Conservation (phyloP, 2,797 vertebrate species). For the Lepilemur septentrionalis region DNA sequence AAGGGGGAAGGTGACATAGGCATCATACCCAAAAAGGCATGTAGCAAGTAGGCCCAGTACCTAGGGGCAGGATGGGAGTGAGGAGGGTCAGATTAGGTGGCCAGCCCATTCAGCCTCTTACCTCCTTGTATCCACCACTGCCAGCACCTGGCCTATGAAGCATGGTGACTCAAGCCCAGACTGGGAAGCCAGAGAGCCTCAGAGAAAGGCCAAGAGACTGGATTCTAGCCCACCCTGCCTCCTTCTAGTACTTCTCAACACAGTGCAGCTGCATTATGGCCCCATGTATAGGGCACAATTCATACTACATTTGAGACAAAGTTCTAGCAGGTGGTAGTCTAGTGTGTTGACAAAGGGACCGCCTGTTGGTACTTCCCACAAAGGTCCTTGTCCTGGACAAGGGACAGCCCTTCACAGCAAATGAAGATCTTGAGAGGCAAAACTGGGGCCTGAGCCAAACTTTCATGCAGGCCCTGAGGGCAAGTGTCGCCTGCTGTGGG, state of each 20-base stretch:
- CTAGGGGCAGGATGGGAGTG: conserved; percentile 24
- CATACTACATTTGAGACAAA: conserved; percentile 24
- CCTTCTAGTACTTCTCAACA: not conserved
- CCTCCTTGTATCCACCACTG: not conserved
- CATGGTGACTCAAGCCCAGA: not conserved
- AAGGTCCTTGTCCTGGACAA: not conserved
- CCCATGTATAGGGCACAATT: not conserved
- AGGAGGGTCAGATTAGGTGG: not conserved
- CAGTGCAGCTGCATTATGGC: not conserved
- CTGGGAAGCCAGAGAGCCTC: not conserved
- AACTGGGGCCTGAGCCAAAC: not conserved
- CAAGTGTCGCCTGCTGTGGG: not conserved
- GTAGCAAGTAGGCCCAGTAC: conserved; percentile 77
- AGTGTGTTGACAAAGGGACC: not conserved
- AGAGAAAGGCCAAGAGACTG: not conserved
- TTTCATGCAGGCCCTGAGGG: not conserved
- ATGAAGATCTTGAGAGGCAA: conserved; percentile 35
- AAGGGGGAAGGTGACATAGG: conserved; percentile 77
- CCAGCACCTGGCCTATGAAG: not conserved
- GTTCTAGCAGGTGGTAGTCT: conserved; percentile 35
- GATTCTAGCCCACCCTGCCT: not conserved
- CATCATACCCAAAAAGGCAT: conserved; percentile 82
- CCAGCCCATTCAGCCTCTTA: not conserved
- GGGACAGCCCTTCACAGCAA: conserved; percentile 1
- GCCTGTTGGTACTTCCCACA: not conserved